These are phyloP conservation scores for Bilobella aurantiaca DNA, from an alignment of 1,140 invertebrate species.

Conservation along the genomic window DNA sequence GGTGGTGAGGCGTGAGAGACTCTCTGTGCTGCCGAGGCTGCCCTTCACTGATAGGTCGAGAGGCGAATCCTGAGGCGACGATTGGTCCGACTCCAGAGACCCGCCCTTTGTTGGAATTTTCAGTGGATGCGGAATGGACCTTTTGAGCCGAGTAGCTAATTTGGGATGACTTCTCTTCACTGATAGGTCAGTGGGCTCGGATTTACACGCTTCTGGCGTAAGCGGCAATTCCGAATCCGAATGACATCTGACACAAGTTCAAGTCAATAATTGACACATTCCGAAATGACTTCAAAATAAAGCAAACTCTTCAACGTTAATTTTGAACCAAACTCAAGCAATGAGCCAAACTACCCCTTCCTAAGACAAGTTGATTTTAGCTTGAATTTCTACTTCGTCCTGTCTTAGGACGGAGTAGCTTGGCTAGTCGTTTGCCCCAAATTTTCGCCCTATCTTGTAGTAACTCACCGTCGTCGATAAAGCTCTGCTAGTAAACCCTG, in stretches of 20 bases:
- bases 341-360: too few species aligned
- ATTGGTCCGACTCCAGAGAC: slow-evolving; percentile 42
- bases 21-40: slow-evolving; percentile 32
- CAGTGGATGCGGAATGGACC: slow-evolving; percentile 39
- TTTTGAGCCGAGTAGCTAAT: slow-evolving; percentile 26
- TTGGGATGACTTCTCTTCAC: slow-evolving; percentile 17
- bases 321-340: too few species aligned
- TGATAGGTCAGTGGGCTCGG: slow-evolving; percentile 26
- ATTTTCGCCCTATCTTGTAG: too few species aligned
- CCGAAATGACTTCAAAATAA: too few species aligned
- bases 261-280: neutral
- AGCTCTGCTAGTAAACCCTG: slow-evolving; percentile 40
- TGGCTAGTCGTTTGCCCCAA: too few species aligned
- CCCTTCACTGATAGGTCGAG: slow-evolving; percentile 70
- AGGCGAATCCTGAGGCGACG: slow-evolving; percentile 64
- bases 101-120: slow-evolving; percentile 42
- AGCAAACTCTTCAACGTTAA: too few species aligned
- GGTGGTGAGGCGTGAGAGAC: slow-evolving; percentile 36
- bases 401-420: too few species aligned
- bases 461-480: slow-evolving; percentile 34
- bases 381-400: too few species aligned
- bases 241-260: slow-evolving; percentile 48
- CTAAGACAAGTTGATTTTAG: too few species aligned
- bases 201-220: slow-evolving; percentile 33
- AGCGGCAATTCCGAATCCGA: slow-evolving; percentile 58